A percentile compares a stretch with the other conserved stretches of the same genome.
Conservation (phyloP, 2,113 vertebrate species). For the Phaethon lepturus region DNA sequence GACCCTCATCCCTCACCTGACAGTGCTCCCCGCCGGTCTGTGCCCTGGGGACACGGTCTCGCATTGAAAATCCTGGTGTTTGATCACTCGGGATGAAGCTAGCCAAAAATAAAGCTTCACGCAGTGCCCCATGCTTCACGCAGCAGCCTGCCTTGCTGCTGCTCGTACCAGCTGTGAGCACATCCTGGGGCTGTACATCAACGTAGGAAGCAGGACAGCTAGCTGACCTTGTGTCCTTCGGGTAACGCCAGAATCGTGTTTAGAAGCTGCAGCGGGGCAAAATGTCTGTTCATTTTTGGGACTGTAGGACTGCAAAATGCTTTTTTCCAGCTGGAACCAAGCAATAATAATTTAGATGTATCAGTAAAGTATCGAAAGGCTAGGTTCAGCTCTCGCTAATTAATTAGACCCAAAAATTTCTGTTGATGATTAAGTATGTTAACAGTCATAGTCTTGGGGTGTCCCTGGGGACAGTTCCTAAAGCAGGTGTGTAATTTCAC, state of each 20-base stretch:
- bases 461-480: fast-evolving
- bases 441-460: background rate
- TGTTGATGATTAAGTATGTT: background rate
- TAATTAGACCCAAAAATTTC: background rate
- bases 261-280: background rate
- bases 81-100: fast-evolving
- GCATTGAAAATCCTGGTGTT: background rate
- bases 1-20: background rate
- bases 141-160: background rate
- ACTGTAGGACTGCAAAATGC: background rate
- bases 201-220: background rate
- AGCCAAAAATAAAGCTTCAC: background rate
- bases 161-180: fast-evolving
- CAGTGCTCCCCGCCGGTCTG: background rate
- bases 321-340: background rate
- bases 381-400: background rate
- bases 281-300: background rate
- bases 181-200: fast-evolving
- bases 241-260: background rate
- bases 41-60: fast-evolving
- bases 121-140: fast-evolving
- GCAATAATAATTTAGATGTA: background rate
- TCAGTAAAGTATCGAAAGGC: background rate
- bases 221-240: background rate
- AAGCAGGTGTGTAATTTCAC: background rate